Evolutionary conservation across 2,113 vertebrate species (phyloP).

Genomic region (Regulus satrapa): DNA sequence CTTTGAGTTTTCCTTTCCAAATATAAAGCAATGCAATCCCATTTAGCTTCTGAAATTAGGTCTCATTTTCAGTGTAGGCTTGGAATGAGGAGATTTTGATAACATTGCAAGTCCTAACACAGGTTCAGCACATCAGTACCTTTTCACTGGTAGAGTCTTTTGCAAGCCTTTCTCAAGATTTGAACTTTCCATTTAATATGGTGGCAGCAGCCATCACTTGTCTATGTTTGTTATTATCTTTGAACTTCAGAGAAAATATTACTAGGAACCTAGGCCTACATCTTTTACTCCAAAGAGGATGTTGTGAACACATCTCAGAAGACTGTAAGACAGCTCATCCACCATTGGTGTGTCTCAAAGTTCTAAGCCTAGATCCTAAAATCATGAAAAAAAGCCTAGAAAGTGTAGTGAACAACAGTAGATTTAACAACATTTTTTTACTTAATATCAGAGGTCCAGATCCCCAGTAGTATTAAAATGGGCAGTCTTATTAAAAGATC

Average conservation of each 20-base stretch:
- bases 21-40: neutral
- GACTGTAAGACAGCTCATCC: neutral
- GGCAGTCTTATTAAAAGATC: neutral
- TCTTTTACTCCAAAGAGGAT: neutral
- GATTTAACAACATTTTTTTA: neutral
- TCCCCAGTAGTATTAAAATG: neutral
- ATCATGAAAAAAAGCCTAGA: neutral
- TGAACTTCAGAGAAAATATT: neutral
- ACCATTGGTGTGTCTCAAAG: neutral
- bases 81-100: neutral
- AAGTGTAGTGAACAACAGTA: neutral
- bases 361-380: neutral
- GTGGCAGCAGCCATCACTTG: neutral
- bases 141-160: neutral
- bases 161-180: neutral
- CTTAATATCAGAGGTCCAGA: neutral
- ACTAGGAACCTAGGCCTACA: fast-evolving
- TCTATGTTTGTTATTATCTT: neutral
- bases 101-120: neutral
- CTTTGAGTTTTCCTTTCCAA: neutral
- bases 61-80: neutral
- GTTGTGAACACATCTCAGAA: neutral
- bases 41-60: neutral
- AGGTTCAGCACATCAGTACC: neutral
- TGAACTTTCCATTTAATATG: neutral